These are phyloP conservation scores for Oasisia sp. DNA, from an alignment of 2,888 invertebrate genomes.

Conservation along the genomic window DNA sequence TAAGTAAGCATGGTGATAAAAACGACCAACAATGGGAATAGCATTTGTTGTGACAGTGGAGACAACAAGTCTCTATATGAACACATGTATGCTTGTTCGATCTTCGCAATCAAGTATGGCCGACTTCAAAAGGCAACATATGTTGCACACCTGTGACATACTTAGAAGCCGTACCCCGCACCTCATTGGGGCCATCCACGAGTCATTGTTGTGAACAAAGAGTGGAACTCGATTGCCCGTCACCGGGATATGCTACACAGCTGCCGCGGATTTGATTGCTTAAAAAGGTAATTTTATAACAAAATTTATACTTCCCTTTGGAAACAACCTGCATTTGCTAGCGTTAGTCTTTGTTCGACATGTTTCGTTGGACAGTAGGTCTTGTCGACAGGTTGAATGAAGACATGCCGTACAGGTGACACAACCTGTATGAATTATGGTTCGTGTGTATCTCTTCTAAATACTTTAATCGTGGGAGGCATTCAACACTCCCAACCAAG, in stretches of 20 bases:
- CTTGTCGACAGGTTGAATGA: not conserved
- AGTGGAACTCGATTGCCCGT: not conserved
- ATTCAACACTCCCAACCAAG: not conserved
- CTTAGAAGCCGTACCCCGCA: not conserved
- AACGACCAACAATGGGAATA: slow-evolving; percentile 7
- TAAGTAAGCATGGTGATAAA: slow-evolving; percentile 17
- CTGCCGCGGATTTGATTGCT: not conserved
- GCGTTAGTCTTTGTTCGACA: too few relatives aligned
- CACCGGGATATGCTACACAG: not conserved
- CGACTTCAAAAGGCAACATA: not conserved
- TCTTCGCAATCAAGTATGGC: not conserved
- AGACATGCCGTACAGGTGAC: not conserved
- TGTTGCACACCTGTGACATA: not conserved
- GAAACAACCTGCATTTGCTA: not conserved
- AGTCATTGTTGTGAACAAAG: not conserved
- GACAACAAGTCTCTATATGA: not conserved
- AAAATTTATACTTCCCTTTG: not conserved
- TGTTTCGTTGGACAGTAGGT: too few relatives aligned
- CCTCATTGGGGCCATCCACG: not conserved
- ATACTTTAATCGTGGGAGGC: not conserved
- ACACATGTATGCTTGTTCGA: not conserved
- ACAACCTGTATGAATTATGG: not conserved
- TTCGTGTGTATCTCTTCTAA: not conserved
- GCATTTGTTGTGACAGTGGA: not conserved
- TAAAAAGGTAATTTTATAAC: not conserved